Evolutionary conservation across 1,140 invertebrate species (phyloP), one percentile per base, ranked within the genome.

Genomic region (Penaeus chinensis): DNA sequence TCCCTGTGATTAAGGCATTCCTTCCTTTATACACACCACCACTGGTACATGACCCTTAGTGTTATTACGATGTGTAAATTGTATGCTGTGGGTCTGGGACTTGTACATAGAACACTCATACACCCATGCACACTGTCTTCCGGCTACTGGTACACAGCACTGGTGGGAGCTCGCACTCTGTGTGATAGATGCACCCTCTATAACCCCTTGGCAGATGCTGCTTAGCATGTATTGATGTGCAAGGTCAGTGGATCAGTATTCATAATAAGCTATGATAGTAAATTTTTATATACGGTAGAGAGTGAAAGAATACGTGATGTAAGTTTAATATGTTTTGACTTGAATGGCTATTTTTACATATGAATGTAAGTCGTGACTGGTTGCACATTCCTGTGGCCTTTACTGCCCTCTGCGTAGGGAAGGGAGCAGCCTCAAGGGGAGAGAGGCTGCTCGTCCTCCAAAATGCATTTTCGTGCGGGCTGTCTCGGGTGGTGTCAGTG

Each of bases 21-120:
- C 86, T 87, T 87, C 86, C 86, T 87, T 87, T 82, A 87, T 87
- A 87, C 86, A 87, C 86, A 87, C 86, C 86, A 83, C 86, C 80
- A 87, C 86, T 83, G 69, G 82, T 87, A 87, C 79, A 76, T 76
- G 80, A 82, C 74, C 86, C 71, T 83, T 77, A 87, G 60, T 87
- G 86, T 87, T 86, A 86, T 27, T 86, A 63, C 76, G 77, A 61
- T 32, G 63, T 82, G 80, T 82, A 71, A 76, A 66, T 61, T 83
- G 86, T 87, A 87, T 87, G 80, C 71, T 78, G 86, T 82, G 74
- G 78, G 81, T 78, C 61, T 87, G 86, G 86, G 81, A 76, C 42
- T 66, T 87, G 86, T 87, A 87, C 86, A 87, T 87, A 87, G 60
- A 24, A 87, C 32, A 62, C 54, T 65, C 71, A 66, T 76, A 79